Conservation (phyloP, 2,797 vertebrate genomes). For the Hapalemur alaotrensis region DNA sequence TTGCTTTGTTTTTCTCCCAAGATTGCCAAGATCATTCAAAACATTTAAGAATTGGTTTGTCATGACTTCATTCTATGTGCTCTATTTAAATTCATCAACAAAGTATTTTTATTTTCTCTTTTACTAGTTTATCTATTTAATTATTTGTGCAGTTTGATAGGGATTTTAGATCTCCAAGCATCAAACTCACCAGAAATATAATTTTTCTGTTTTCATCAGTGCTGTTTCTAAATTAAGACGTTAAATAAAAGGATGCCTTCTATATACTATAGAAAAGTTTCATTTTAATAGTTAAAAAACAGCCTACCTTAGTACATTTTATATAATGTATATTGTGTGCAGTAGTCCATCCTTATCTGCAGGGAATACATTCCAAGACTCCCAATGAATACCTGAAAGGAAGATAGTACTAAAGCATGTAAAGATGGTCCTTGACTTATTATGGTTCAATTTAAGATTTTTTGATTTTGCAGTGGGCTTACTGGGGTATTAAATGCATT, state of each 20-base stretch:
- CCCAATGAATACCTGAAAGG: neutral
- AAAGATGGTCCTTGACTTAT: neutral
- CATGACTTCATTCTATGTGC: neutral
- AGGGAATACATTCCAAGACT: neutral
- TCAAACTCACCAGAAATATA: rapidly evolving
- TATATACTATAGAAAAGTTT: neutral
- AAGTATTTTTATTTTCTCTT: neutral
- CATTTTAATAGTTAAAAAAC: neutral
- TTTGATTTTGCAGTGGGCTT: neutral
- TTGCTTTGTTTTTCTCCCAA: neutral
- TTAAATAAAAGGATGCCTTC: neutral
- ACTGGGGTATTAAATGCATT: neutral
- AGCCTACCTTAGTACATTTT: neutral
- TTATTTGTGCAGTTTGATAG: neutral
- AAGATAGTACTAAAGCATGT: neutral
- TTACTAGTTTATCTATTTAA: neutral
- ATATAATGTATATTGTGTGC: neutral
- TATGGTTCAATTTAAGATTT: neutral
- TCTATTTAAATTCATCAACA: neutral
- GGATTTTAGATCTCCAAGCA: neutral
- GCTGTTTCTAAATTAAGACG: neutral
- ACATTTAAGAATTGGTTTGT: neutral
- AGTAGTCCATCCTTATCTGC: neutral
- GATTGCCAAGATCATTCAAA: neutral
- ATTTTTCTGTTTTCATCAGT: neutral